Percentiles rank a stretch among this genome's conserved stretches.
Evolutionary conservation across 2,888 invertebrate species (phyloP).

Genomic region (Nasonia oneida): DNA sequence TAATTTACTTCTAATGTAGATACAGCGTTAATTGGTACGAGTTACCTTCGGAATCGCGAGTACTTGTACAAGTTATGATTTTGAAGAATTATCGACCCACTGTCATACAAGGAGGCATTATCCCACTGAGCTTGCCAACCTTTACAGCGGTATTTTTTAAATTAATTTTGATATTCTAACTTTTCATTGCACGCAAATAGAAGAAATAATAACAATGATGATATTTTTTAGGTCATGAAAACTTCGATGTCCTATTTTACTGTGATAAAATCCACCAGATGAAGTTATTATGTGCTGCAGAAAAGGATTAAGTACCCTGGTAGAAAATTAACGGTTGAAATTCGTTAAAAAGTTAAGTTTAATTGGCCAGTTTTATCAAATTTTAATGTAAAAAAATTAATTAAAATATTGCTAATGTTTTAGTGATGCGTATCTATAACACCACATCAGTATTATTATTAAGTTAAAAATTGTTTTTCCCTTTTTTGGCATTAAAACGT

Average conservation of each 20-base stretch:
- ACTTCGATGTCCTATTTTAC: conserved; percentile 32
- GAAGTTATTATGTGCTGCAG: neutral
- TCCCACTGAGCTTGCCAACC: neutral
- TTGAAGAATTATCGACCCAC: neutral
- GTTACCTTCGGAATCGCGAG: neutral
- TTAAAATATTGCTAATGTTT: no score
- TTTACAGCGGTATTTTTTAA: neutral
- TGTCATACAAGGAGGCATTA: neutral
- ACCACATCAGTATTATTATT: no score
- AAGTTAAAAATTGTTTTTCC: no score
- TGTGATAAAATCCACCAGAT: conserved; percentile 23
- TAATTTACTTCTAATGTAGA: neutral
- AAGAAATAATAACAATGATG: neutral
- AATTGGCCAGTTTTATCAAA: no score
- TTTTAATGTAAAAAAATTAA: no score
- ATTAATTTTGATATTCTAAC: neutral
- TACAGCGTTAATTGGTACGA: neutral
- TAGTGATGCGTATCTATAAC: no score
- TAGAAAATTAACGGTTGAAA: no score
- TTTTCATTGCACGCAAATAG: no score
- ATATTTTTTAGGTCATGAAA: conserved; percentile 16
- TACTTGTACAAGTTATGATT: neutral
- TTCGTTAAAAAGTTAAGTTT: no score
- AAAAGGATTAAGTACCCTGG: neutral
- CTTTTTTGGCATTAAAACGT: no score